phyloP scores from a whole-genome alignment of 2,888 invertebrate species.

The Noctua janthina region DNA sequence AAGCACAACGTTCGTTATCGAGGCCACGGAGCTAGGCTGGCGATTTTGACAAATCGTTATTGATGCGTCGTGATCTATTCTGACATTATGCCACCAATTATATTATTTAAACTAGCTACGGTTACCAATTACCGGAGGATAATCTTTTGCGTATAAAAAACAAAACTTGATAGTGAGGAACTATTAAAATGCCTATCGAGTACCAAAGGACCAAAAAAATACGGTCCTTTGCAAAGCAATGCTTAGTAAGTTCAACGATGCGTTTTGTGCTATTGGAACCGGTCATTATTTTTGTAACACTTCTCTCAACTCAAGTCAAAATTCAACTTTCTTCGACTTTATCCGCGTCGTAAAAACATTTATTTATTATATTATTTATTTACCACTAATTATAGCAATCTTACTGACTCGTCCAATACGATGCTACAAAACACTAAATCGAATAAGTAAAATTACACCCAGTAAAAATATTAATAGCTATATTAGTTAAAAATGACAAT shows the following conservation, averaged over 20 bases:
- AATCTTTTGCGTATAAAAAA: not conserved
- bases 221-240: not conserved
- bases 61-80: slow-evolving; percentile 77
- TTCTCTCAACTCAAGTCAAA: no score
- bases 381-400: no score
- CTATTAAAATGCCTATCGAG: no score
- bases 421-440: no score
- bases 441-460: no score
- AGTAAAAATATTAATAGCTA: no score
- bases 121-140: slow-evolving; percentile 39
- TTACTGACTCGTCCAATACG: no score
- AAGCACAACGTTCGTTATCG: slow-evolving; percentile 55
- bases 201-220: not conserved
- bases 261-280: not conserved
- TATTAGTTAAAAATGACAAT: no score
- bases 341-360: no score
- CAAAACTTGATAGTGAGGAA: not conserved
- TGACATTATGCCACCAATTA: slow-evolving; percentile 64
- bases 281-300: not conserved
- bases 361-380: no score
- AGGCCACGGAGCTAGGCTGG: slow-evolving; percentile 63
- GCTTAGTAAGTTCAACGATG: not conserved
- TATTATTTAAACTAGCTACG: slow-evolving; percentile 46
- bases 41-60: slow-evolving; percentile 83
- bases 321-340: no score